Evolutionary conservation across 2,888 invertebrate species (phyloP), one percentile per base, ranked within the genome.

Genomic region (Nemurella pictetii): DNA sequence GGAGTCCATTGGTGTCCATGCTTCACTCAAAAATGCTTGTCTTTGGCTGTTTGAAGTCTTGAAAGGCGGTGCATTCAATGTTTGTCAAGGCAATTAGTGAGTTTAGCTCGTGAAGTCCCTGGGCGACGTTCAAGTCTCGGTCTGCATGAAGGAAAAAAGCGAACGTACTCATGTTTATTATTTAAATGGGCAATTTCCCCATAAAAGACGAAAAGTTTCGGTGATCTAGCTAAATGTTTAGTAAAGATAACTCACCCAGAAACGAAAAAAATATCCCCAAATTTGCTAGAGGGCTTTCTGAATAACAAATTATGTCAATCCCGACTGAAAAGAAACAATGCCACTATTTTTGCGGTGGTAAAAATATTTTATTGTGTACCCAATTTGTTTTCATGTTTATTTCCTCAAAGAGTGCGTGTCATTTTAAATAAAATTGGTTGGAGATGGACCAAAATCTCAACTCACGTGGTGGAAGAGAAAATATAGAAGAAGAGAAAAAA

Each of bases 11-110:
- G n/a, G n/a, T n/a, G 15, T 7, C 26, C 74, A 75, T 2, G 75
- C 26, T 28, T 25, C 5, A 75, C 27, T 27, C 26, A 12, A 3
- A 4, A 75, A 75, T 75, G 75, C 75, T 75, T 75, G 75, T 75
- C 25, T 25, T 75, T 5, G 27, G 9, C 26, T 28, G 55, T 55
- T 55, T 55, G 20, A n/a, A n/a, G n/a, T n/a, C n/a, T n/a, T n/a
- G n/a, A 55, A 35, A 55, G 20, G 55, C 55, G 12, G 20, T 55
- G 55, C 75, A 75, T 75, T 75, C 27, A 26, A 26, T 75, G 75
- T 75, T 75, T 75, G 75, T 27, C 75, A 75, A 28, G 28, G 27
- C 28, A 75, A 75, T 75, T 75, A 75, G 75, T 75, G 75, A 1
- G 7, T 28, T n/a, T n/a, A n/a, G n/a, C n/a, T 27, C 26, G 26